Base-by-base conservation (phyloP, 1,140 invertebrate genomes). In the Leptinotarsa texana region DNA sequence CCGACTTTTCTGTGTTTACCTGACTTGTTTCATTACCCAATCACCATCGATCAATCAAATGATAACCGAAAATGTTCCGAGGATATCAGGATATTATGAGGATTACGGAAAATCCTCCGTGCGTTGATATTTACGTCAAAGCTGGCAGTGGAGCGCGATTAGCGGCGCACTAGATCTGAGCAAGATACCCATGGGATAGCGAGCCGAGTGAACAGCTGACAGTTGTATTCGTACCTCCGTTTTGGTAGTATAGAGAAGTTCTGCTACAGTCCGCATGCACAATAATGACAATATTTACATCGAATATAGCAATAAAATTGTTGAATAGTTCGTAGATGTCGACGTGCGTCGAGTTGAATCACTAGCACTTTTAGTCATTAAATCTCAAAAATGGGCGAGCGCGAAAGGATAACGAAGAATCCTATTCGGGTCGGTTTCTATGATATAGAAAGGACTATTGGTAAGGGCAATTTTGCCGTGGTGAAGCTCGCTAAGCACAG, bases 381-480 rank as follows among this genome's bases (percentile, higher is more conserved):
- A 49, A 72, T 21, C 49, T 57, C 69, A 72, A 76, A 75, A 74
- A 90, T 90, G 88, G 87, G 88, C 83, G 88, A 89, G 73, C 85
- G 89, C 33, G 88, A 89, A 80, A 86, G 88, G 83, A 87, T 86
- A 83, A 85, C 85, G 79, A 93, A 93, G 86, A 92, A 92, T 86
- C 90, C 95, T 73, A 94, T 97, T 82, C 91, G 95, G 81, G 95
- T 99, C 81, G 97, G 97, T 81, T 97, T 97, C 90, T 99, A 99
- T 86, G 95, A 98, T 87, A 93, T 99, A 82, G 95, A 97, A 84
- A 91, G 93, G 83, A 99, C 96, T 75, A 98, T 99, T 83, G 95
- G 98, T 81, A 99, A 98, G 88, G 98, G 98, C 75, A 99, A 99
- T 89, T 99, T 99, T 89, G 97, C 98, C 74, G 95, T 99, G 83